Evolutionary conservation across 2,113 vertebrate species (phyloP).

Genomic region (Psittacara wagleri): DNA sequence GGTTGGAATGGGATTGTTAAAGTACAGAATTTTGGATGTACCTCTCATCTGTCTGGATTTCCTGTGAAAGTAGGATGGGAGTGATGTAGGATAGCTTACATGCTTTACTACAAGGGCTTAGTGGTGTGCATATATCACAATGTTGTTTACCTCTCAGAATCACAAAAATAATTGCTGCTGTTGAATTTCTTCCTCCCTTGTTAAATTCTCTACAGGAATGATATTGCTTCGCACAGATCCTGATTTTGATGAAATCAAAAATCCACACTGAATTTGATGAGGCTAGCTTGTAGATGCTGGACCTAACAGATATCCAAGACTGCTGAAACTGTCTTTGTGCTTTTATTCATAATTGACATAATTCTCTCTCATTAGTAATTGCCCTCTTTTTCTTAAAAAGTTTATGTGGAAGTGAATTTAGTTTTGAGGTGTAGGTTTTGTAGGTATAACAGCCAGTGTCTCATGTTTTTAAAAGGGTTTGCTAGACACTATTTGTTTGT

Average conservation of each 20-base stretch:
- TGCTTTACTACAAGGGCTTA: not conserved
- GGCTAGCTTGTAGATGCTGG: not conserved
- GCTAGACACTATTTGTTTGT: not conserved
- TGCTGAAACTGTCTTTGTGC: not conserved
- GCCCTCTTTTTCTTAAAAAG: not conserved
- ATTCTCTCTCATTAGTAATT: not conserved
- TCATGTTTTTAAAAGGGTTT: not conserved
- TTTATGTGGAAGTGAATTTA: not conserved
- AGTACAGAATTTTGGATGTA: not conserved
- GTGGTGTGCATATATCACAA: not conserved
- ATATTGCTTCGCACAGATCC: not conserved
- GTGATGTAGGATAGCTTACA: not conserved
- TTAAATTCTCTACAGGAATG: not conserved
- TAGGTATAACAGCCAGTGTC: rapidly evolving
- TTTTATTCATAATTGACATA: not conserved
- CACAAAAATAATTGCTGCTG: not conserved
- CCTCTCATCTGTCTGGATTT: not conserved
- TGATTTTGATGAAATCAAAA: not conserved
- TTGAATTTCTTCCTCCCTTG: not conserved
- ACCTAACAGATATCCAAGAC: not conserved
- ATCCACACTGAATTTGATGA: not conserved
- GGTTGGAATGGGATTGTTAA: not conserved
- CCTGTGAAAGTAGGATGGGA: not conserved
- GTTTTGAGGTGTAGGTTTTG: not conserved
- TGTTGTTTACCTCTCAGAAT: not conserved